phyloP scores from a whole-genome alignment of 2,113 vertebrate species.

The Xenopus laevis region DNA sequence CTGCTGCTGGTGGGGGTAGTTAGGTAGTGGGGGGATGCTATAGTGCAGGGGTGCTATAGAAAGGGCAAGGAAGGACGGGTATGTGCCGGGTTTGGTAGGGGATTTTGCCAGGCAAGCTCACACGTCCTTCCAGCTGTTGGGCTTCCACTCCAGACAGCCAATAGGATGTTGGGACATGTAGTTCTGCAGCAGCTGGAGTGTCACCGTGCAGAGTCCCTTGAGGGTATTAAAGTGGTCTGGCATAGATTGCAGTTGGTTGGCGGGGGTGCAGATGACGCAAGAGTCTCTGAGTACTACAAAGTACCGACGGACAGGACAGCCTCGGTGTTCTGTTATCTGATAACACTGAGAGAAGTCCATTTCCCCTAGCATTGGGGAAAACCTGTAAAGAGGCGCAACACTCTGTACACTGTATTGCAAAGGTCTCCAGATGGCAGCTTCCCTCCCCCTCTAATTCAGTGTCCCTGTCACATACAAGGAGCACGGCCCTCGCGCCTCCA shows the following conservation, averaged over 20 bases:
- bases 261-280: too few species aligned
- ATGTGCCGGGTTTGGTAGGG: not conserved
- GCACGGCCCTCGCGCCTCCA: conserved; percentile 28
- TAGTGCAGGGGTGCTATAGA: not conserved
- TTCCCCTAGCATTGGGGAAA: not conserved
- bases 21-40: not conserved
- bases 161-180: not conserved
- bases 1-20: not conserved
- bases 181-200: not conserved
- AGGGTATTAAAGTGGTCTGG: too few species aligned
- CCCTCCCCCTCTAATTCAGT: not conserved
- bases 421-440: not conserved
- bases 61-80: not conserved
- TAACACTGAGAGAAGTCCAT: not conserved
- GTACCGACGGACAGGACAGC: not conserved
- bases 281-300: too few species aligned
- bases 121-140: not conserved
- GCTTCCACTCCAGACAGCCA: not conserved
- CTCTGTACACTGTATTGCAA: not conserved
- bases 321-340: too few species aligned
- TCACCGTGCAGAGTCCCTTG: not conserved
- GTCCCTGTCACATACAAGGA: not conserved
- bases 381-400: not conserved
- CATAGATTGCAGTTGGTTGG: too few species aligned
- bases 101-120: not conserved